Evolutionary conservation across 2,113 vertebrate genomes (phyloP).

Genomic region (Pseudolaguvia tuberculata): DNA sequence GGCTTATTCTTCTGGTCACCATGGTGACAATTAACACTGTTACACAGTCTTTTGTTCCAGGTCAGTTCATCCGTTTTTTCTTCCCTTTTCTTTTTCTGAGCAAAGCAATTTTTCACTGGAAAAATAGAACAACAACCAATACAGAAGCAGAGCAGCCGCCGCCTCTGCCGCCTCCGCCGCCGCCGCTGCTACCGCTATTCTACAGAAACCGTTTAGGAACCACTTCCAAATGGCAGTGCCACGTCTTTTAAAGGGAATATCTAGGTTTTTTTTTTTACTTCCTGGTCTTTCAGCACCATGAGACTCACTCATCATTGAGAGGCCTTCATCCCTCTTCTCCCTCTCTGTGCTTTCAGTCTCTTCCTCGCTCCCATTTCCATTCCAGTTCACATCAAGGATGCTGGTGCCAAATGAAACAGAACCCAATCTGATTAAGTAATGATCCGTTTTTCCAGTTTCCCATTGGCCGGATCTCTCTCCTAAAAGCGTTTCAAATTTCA

Average conservation of each 20-base stretch:
- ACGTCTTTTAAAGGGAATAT: conserved; percentile 56
- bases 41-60: conserved; percentile 87
- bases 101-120: conserved; percentile 70
- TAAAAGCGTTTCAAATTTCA: conserved; percentile 46
- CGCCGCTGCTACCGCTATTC: too few species aligned
- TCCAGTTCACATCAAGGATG: conserved; percentile 50
- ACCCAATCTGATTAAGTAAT: conserved; percentile 53
- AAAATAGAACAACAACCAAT: conserved; percentile 31
- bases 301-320: conserved; percentile 45
- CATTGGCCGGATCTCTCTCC: conserved; percentile 44
- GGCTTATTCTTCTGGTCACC: conserved; percentile 96
- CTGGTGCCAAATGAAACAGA: conserved; percentile 52
- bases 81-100: conserved; percentile 37
- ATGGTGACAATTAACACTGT: conserved; percentile 97
- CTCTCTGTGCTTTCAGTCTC: conserved; percentile 52
- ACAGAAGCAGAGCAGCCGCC: conserved; percentile 40
- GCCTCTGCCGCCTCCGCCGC: too few species aligned
- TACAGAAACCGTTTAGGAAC: conserved; percentile 67
- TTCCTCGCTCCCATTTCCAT: conserved; percentile 29
- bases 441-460: conserved; percentile 51
- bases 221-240: conserved; percentile 69
- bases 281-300: conserved; percentile 62
- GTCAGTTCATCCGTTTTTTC: conserved; percentile 74
- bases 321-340: conserved; percentile 46
- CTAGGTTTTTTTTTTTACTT: conserved; percentile 55